Evolutionary conservation across 2,113 vertebrate species (phyloP), one percentile per base, ranked within the genome.

Genomic region (Otis tarda): DNA sequence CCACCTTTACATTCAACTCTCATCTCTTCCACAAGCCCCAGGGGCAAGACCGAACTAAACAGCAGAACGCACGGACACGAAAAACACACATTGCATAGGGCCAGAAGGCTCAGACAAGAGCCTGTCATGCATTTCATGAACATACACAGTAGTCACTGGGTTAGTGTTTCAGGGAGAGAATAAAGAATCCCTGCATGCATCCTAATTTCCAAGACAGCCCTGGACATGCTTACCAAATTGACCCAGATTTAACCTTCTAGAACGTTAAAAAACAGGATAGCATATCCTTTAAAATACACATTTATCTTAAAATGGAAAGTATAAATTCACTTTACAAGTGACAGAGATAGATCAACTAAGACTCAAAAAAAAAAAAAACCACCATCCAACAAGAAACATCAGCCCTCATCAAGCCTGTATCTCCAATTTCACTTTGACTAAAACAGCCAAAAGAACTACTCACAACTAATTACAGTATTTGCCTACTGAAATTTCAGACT

Each of bases 41-140:
- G 31, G 87, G 81, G 64, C 71, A 87, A 82, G 13, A 74, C 33
- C 49, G 82, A 57, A 21, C 82, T 76, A 23, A 89, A 71, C 21
- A 92, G 93, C 47, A 84, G 67, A 68, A 68, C 15, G 69, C 79
- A 94, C 4, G 94, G 83, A 57, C 77, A 73, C 77, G 61, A 81
- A 50, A 95, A 96, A 91, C 4, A 8, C 75, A 91, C 78, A 63
- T 27, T 74, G 84, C 73, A 24, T 14, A 47, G 91, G 93, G 93
- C 96, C 90, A 88, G 91, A 75, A 81, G 94, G 87, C 90, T 96
- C 81, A 77, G 88, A 37, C 71, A 86, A 89, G 78, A 90, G 91
- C 89, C 94, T 75, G 78, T 63, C 90, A 87, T 67, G 93, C 75
- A 76, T 60, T 93, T 71, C 59, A 84, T 19, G 22, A 70, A 15